Conservation (phyloP, 1,140 invertebrate species). For the Brevipalpus yothersi region DNA sequence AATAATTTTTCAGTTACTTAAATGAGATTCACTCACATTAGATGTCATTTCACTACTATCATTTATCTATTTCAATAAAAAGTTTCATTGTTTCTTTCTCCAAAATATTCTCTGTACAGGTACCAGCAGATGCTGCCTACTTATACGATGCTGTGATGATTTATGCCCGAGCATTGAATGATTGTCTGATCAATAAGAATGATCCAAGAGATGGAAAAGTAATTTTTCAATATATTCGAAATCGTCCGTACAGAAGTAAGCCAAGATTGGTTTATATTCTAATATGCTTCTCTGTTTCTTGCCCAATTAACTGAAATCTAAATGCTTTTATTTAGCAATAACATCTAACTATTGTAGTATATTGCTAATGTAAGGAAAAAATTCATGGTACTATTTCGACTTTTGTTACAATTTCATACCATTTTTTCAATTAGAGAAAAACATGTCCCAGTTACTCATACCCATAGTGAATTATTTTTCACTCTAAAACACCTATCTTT, state of each 20-base stretch:
- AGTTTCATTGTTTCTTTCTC: not conserved
- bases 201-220: constrained; percentile 41
- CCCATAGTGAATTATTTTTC: no score
- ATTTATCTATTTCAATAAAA: not conserved
- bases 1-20: not conserved
- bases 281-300: no score
- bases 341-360: no score
- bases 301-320: no score
- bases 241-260: constrained; percentile 48
- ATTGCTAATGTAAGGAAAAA: no score
- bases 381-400: no score
- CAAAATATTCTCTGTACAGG: constrained; percentile 25
- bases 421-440: no score
- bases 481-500: no score
- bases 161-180: constrained; percentile 45
- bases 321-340: no score
- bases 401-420: no score
- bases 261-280: constrained; percentile 2
- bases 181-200: constrained; percentile 33
- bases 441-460: no score
- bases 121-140: constrained; percentile 61
- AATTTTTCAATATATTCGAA: constrained; percentile 40
- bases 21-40: not conserved
- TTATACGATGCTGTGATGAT: constrained; percentile 69
- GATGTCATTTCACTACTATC: not conserved